These are phyloP conservation scores for Lissocephala sabroskyi DNA, from an alignment of 2,888 invertebrate genomes.

Conservation along the genomic window DNA sequence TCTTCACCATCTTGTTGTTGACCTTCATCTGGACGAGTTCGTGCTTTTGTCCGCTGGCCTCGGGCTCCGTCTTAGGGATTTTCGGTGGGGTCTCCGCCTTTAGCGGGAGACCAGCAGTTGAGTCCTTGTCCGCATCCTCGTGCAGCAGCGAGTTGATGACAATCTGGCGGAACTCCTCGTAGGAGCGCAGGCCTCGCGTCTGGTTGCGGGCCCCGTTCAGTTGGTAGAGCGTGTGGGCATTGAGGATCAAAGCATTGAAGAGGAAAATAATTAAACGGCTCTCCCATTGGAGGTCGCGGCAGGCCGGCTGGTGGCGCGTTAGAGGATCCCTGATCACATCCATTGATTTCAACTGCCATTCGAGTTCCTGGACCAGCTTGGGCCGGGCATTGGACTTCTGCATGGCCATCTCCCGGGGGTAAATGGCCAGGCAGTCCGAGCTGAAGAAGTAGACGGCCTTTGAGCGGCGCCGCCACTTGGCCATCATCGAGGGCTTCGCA, in stretches of 20 bases:
- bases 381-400: slow-evolving; percentile 38
- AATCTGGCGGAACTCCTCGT: slow-evolving; percentile 37
- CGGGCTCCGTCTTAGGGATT: neutral
- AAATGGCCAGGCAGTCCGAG: slow-evolving; percentile 55
- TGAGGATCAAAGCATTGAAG: slow-evolving; percentile 42
- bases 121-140: slow-evolving; percentile 21
- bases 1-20: slow-evolving; percentile 35
- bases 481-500: slow-evolving; percentile 49
- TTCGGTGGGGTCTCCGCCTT: neutral
- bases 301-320: slow-evolving; percentile 34
- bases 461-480: slow-evolving; percentile 43
- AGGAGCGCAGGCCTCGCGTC: slow-evolving; percentile 26
- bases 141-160: slow-evolving; percentile 39
- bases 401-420: slow-evolving; percentile 42
- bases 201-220: slow-evolving; percentile 26
- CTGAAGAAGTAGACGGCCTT: slow-evolving; percentile 52
- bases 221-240: slow-evolving; percentile 40
- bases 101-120: too few relatives aligned
- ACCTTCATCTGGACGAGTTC: slow-evolving; percentile 27
- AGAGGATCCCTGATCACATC: slow-evolving; percentile 30
- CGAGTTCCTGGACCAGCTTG: slow-evolving; percentile 48
- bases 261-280: slow-evolving; percentile 38
- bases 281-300: slow-evolving; percentile 36
- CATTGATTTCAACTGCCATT: slow-evolving; percentile 36
- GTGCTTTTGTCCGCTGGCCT: slow-evolving; percentile 13